Conservation (phyloP, 2,113 vertebrate genomes). For the Excalfactoria chinensis region DNA sequence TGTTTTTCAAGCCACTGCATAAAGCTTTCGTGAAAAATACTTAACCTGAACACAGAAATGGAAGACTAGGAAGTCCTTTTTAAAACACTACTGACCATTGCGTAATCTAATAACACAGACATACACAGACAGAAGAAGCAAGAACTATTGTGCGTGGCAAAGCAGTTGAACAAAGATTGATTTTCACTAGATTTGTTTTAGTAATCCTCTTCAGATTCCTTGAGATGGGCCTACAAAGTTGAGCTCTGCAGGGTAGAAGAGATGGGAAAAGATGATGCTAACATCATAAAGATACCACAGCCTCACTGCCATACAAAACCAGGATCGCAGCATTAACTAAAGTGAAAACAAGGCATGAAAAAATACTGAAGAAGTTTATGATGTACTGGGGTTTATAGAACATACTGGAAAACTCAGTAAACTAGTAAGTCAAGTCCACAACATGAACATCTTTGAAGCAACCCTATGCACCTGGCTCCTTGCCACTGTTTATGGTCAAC, state of each 20-base stretch:
- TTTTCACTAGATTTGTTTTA: background rate
- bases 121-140: background rate
- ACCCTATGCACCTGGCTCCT: background rate
- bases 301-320: background rate
- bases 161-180: background rate
- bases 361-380: background rate
- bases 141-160: background rate
- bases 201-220: background rate
- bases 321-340: background rate
- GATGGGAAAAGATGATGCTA: background rate
- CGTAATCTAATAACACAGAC: background rate
- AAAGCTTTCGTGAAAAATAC: background rate
- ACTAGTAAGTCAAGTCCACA: background rate
- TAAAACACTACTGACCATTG: background rate
- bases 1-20: background rate
- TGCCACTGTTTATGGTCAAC: background rate
- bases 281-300: background rate
- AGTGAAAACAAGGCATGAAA: background rate
- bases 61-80: background rate
- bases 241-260: background rate
- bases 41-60: background rate
- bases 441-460: background rate
- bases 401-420: background rate
- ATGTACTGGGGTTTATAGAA: background rate
- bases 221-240: background rate